Evolutionary conservation across 2,797 vertebrate species (phyloP), one percentile per base, ranked within the genome.

Genomic region (Paedocypris micromegethes): DNA sequence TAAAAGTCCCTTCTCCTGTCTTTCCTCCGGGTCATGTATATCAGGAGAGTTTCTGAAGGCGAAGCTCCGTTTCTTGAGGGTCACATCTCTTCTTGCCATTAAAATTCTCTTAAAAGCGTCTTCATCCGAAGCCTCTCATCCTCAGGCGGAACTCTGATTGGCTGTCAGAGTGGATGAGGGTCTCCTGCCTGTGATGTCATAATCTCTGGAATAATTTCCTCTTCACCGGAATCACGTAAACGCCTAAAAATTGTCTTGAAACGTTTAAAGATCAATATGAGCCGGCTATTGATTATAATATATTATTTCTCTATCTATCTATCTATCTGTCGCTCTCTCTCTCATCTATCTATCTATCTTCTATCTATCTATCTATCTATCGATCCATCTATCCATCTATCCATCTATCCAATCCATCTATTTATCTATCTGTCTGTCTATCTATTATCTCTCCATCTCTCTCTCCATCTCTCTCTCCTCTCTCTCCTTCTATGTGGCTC

Each of bases 41-140:
- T 61, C 66, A 5, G 49, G 37, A 59, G 23, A 61, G 67, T 46
- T 60, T 64, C 62, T 58, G 48, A 38, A 41, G 23, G 23, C 23
- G 23, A 23, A 23, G 23, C 23, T 23, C 23, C 42, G 63, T 50
- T 59, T 37, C 9, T 63, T 39, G 50, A 65, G 69, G 63, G 52
- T 70, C 64, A 71, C 54, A 71, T 9, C 44, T 49, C 9, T 62
- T 45, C 49, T 45, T 43, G 65, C 60, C 42, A 60, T 72, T 67
- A 67, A 76, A 66, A 74, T 76, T 76, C 62, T 9, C 70, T 72
- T 64, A 61, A 44, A 67, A 57, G 41, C 64, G 63, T 66, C 23
- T 59, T 66, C 56, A 61, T 57, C 40, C 50, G 55, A 72, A 68
- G 64, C 41, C 38, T 38, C 2, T 39, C 43, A 65, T 70, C 42